Conservation (phyloP, 2,888 invertebrate genomes). For the Drosophila tanythrix region DNA sequence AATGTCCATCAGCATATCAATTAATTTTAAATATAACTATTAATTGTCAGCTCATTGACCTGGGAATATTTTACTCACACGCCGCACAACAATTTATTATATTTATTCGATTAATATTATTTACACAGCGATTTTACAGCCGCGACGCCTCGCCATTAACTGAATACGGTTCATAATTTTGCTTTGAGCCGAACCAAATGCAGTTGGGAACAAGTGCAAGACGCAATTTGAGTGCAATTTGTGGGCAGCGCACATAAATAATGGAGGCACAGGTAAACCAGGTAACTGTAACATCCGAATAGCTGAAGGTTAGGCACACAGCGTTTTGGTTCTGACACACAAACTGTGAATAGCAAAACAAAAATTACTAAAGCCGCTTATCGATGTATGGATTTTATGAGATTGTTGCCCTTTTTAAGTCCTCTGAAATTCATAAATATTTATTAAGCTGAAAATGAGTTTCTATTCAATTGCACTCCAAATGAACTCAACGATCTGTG, state of each 20-base stretch:
- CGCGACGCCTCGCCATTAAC: conserved; percentile 70
- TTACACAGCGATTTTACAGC: conserved; percentile 52
- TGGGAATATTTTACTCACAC: conserved; percentile 48
- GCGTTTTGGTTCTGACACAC: conserved; percentile 36
- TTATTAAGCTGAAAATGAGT: neutral
- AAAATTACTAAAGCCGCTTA: conserved; percentile 82
- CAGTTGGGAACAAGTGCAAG: conserved; percentile 47
- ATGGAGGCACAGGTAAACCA: conserved; percentile 52
- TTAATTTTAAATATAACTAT: conserved; percentile 60
- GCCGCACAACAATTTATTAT: conserved; percentile 11
- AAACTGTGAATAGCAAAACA: conserved; percentile 22
- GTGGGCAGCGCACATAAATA: conserved; percentile 62
- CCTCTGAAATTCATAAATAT: neutral
- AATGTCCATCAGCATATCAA: conserved; percentile 73
- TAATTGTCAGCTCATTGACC: conserved; percentile 62
- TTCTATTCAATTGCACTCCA: neutral
- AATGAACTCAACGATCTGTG: neutral
- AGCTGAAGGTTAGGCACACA: conserved; percentile 66
- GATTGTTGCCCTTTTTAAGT: neutral
- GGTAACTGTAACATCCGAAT: conserved; percentile 70
- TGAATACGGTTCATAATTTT: conserved; percentile 49
- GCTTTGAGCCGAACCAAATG: conserved; percentile 32
- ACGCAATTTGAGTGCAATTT: conserved; percentile 57
- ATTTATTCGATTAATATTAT: conserved; percentile 8
- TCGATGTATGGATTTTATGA: conserved; percentile 13